Conservation (phyloP, 2,797 vertebrate genomes). For the Nannoperca australis region DNA sequence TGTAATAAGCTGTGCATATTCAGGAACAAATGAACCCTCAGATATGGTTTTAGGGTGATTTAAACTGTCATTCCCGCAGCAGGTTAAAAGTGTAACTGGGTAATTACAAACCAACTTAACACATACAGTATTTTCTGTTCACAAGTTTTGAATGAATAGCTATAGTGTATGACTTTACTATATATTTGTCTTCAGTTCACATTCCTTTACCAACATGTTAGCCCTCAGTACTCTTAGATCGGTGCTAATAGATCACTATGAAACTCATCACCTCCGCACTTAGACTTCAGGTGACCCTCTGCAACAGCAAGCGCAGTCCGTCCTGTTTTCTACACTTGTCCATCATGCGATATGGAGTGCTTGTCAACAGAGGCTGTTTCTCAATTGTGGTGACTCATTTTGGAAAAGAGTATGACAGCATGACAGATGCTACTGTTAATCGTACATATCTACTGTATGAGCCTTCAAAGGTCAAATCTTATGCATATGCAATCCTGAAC, state of each 20-base stretch:
- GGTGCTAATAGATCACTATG: constrained; percentile 80
- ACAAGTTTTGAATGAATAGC: constrained; percentile 36
- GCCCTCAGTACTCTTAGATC: constrained; percentile 68
- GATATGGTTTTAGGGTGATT: constrained; percentile 52
- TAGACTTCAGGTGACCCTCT: constrained; percentile 77
- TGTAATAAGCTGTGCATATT: constrained; percentile 56
- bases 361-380: constrained; percentile 41
- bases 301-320: constrained; percentile 49
- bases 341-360: constrained; percentile 39
- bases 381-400: constrained; percentile 33
- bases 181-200: constrained; percentile 41
- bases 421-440: constrained; percentile 46
- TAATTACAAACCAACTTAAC: constrained; percentile 48
- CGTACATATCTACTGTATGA: constrained; percentile 70
- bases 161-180: constrained; percentile 42
- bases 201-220: constrained; percentile 66
- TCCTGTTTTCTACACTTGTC: constrained; percentile 46
- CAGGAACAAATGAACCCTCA: constrained; percentile 58
- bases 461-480: constrained; percentile 63
- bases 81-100: constrained; percentile 28
- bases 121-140: constrained; percentile 46
- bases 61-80: constrained; percentile 46
- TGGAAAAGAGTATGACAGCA: constrained; percentile 83
- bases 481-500: constrained; percentile 83
- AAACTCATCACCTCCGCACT: constrained; percentile 53